Evolutionary conservation across 2,113 vertebrate genomes (phyloP).

Genomic region (Acinonyx jubatus): DNA sequence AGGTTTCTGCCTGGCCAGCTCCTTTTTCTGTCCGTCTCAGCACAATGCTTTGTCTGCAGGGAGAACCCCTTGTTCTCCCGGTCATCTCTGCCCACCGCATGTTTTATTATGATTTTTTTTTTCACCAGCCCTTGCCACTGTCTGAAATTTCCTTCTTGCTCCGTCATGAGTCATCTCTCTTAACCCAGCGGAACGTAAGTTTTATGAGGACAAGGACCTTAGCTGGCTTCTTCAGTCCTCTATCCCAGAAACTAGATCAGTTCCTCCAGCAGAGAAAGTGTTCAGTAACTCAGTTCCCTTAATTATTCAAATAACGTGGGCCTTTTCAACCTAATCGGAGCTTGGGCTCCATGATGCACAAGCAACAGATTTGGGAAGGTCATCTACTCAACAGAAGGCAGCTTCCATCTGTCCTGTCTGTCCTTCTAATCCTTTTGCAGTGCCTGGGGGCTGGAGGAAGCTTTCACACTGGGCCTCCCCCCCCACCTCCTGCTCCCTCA

Average conservation of each 20-base stretch:
- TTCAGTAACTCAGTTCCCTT: not conserved
- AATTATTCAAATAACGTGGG: not conserved
- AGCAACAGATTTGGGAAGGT: not conserved
- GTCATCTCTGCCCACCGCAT: not conserved
- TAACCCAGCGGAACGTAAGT: not conserved
- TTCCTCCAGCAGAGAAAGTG: not conserved
- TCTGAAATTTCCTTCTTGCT: not conserved
- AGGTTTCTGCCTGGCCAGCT: rapidly evolving
- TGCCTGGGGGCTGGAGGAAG: not conserved
- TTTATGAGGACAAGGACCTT: not conserved
- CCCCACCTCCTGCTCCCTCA: not conserved
- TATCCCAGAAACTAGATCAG: not conserved
- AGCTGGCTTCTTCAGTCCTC: not conserved
- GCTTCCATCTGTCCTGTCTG: not conserved
- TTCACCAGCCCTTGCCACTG: not conserved
- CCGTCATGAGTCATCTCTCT: not conserved
- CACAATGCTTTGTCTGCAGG: not conserved
- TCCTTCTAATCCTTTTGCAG: not conserved
- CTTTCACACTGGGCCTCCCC: not conserved
- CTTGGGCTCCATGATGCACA: not conserved
- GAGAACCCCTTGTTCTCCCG: not conserved
- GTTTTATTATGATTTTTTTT: not conserved
- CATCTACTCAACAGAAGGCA: not conserved
- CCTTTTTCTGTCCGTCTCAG: not conserved
- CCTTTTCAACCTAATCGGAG: not conserved